phyloP scores from a whole-genome alignment of 2,113 vertebrate species.

The Zootoca vivipara region DNA sequence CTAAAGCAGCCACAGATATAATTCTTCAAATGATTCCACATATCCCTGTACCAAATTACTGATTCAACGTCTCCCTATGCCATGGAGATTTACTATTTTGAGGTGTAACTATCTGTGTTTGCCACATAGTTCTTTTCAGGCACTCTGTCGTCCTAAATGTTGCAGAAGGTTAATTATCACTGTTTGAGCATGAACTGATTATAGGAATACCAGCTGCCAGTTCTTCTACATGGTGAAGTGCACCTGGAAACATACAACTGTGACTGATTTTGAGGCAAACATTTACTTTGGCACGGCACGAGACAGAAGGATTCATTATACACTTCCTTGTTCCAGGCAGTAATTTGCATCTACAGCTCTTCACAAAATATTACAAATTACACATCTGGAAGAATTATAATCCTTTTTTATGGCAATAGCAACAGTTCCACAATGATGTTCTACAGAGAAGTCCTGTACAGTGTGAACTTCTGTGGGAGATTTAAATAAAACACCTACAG shows the following conservation, averaged over 20 bases:
- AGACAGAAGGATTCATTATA: slow-evolving; percentile 18
- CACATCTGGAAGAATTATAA: slow-evolving; percentile 46
- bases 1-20: background rate
- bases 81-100: background rate
- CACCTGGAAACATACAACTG: slow-evolving; percentile 52
- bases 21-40: background rate
- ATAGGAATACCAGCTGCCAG: slow-evolving; percentile 45
- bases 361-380: slow-evolving; percentile 57
- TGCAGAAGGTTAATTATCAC: slow-evolving; percentile 15
- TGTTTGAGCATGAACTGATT: slow-evolving; percentile 11
- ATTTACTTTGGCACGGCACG: slow-evolving; percentile 59
- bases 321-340: slow-evolving; percentile 37
- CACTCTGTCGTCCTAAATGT: background rate
- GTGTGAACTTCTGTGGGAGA: background rate
- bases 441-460: background rate
- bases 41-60: background rate
- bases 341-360: slow-evolving; percentile 54
- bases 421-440: background rate
- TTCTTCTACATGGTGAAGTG: background rate
- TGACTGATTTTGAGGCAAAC: slow-evolving; percentile 51
- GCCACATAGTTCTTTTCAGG: background rate
- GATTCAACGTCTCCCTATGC: background rate
- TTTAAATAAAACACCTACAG: background rate
- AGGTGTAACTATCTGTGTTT: background rate
- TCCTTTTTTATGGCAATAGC: background rate